Conservation (phyloP, 2,888 invertebrate genomes). For the Eristalinus sepulchralis region DNA sequence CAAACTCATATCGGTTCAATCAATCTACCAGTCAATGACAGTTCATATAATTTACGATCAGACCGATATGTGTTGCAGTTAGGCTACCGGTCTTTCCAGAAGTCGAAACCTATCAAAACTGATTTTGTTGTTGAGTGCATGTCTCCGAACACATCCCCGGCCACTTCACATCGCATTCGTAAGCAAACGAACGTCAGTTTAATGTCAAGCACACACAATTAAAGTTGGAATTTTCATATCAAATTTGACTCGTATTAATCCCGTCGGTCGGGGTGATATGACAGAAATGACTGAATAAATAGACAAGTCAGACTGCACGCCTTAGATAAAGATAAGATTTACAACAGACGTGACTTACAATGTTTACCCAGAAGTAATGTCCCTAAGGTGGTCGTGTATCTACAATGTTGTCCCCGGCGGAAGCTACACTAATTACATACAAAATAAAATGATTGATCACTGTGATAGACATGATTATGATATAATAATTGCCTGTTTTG, state of each 20-base stretch:
- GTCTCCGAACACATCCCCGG: slow-evolving; percentile 31
- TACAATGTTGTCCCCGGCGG: not conserved
- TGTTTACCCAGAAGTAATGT: not conserved
- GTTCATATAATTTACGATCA: slow-evolving; percentile 60
- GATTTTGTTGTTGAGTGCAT: not conserved
- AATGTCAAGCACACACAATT: slow-evolving; percentile 61
- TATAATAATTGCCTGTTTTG: slow-evolving; percentile 48
- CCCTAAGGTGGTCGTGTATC: not conserved
- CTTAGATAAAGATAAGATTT: slow-evolving; percentile 12
- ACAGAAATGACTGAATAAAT: slow-evolving; percentile 22
- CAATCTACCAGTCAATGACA: slow-evolving; percentile 54
- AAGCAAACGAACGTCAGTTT: slow-evolving; percentile 53
- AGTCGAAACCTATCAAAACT: not conserved
- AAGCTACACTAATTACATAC: slow-evolving; percentile 22
- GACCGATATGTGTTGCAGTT: slow-evolving; percentile 33
- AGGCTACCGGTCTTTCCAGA: slow-evolving; percentile 63
- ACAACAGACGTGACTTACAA: slow-evolving; percentile 28
- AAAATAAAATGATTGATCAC: slow-evolving; percentile 25
- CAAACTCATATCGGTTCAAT: slow-evolving; percentile 47
- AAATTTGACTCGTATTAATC: slow-evolving; percentile 52
- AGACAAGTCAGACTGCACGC: slow-evolving; percentile 21
- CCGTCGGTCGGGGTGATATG: slow-evolving; percentile 27
- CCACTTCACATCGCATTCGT: not conserved
- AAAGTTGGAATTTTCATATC: slow-evolving; percentile 45
- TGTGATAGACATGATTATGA: slow-evolving; percentile 39